These are phyloP conservation scores for Mormyrus iriodes DNA, from an alignment of 2,113 vertebrate genomes.

Conservation along the genomic window DNA sequence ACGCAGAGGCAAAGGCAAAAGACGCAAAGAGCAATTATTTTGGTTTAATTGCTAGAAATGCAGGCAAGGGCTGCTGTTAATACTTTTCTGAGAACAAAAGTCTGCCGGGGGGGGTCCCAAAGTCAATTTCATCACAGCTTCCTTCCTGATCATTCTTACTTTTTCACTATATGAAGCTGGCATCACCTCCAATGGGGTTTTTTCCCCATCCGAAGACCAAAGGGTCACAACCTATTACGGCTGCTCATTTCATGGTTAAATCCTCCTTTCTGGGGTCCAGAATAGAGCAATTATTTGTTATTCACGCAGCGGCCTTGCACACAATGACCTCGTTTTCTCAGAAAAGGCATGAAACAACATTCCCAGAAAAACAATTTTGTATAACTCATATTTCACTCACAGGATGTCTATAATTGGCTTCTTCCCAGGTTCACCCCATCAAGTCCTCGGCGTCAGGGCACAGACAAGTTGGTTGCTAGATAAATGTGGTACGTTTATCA, in stretches of 20 bases:
- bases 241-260: constrained; percentile 3
- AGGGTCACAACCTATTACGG: neutral
- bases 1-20: neutral
- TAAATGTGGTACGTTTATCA: neutral
- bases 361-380: neutral
- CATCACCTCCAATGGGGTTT: neutral
- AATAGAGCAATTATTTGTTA: constrained; percentile 17
- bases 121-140: neutral
- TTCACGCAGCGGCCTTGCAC: neutral
- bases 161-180: neutral
- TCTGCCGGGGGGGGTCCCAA: neutral
- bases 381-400: neutral
- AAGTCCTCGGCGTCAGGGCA: neutral
- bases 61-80: neutral
- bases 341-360: neutral
- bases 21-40: constrained; percentile 5
- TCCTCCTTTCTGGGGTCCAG: neutral
- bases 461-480: neutral
- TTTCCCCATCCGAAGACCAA: neutral
- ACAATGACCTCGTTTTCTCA: constrained; percentile 18
- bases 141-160: neutral
- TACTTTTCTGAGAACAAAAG: neutral
- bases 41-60: neutral
- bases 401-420: constrained; percentile 11
- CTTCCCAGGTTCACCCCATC: neutral